Conservation (phyloP, 2,797 vertebrate species). For the Urocyon cinereoargenteus region DNA sequence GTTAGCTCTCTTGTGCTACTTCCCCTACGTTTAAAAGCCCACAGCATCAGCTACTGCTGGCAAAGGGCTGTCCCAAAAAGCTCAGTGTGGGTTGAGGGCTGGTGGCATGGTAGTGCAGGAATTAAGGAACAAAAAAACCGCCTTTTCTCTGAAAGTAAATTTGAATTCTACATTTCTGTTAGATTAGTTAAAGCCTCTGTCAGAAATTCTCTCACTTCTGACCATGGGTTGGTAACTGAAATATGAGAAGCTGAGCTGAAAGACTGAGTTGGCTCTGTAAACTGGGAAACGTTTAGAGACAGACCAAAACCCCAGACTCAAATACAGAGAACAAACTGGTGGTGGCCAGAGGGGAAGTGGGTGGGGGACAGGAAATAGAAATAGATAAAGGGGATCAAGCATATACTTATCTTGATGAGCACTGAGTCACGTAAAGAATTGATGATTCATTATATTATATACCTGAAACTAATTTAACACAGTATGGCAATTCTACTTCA, state of each 20-base stretch:
- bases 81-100: background rate
- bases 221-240: background rate
- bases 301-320: background rate
- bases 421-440: background rate
- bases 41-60: background rate
- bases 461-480: background rate
- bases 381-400: background rate
- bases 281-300: background rate
- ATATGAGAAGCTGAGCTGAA: background rate
- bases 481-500: background rate
- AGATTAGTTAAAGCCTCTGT: background rate
- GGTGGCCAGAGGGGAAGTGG: background rate
- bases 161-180: constrained; percentile 23
- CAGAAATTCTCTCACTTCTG: constrained; percentile 43
- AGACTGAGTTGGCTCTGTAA: background rate
- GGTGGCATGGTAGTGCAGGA: background rate
- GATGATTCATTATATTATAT: background rate
- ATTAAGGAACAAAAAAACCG: background rate
- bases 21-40: background rate
- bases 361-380: background rate
- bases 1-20: background rate
- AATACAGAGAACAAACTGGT: background rate
- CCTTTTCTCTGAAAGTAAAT: constrained; percentile 18
- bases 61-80: background rate
- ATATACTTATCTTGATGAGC: background rate